Conservation (phyloP, 2,888 invertebrate genomes). For the Aphidoletes aphidimyza region DNA sequence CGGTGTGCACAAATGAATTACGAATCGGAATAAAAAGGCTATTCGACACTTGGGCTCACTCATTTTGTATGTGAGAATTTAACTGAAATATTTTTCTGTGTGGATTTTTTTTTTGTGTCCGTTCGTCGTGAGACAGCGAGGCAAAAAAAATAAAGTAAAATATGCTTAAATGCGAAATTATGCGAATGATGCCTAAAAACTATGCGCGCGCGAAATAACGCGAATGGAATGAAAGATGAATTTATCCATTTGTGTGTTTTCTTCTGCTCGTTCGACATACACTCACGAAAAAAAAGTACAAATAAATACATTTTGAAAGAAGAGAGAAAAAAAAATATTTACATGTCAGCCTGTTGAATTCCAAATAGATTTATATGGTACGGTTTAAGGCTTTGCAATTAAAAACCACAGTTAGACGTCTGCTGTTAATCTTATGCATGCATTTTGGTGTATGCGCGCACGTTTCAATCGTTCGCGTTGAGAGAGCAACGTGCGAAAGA, state of each 20-base stretch:
- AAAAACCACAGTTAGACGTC: slow-evolving; percentile 50
- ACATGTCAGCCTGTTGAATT: slow-evolving; percentile 50
- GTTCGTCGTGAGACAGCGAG: neutral
- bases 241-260: neutral
- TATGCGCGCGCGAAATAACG: neutral
- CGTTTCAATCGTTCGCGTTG: no score
- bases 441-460: neutral
- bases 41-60: neutral
- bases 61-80: neutral
- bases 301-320: neutral
- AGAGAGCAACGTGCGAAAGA: no score
- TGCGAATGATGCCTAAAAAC: slow-evolving; percentile 11
- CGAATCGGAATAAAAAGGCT: neutral
- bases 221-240: slow-evolving; percentile 41
- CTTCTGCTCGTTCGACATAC: no score
- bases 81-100: neutral
- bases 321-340: slow-evolving; percentile 1
- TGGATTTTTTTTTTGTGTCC: neutral
- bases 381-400: slow-evolving; percentile 44
- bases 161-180: slow-evolving; percentile 17
- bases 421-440: neutral
- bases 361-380: slow-evolving; percentile 54
- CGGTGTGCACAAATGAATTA: neutral
- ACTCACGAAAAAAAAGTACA: no score
- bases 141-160: no score